phyloP scores from a whole-genome alignment of 2,113 vertebrate genomes.

The Crotalus helleri region DNA sequence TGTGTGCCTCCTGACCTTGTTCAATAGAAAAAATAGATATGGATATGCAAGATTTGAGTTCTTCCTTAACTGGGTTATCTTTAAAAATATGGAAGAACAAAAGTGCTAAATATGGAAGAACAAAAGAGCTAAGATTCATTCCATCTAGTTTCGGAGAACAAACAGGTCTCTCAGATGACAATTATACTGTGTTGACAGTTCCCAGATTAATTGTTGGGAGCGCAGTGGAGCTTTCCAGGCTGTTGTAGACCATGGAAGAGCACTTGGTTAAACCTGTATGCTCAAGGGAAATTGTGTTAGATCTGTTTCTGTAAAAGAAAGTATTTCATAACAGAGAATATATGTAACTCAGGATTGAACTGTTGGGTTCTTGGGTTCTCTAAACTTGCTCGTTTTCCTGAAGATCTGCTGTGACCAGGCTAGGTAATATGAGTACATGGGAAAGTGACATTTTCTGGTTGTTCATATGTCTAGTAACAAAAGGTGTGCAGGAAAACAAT shows the following conservation, averaged over 20 bases:
- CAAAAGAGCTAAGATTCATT: background rate
- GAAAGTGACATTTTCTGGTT: background rate
- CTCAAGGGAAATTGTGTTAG: background rate
- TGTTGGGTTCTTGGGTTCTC: background rate
- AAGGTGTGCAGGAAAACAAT: background rate
- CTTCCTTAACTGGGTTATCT: background rate
- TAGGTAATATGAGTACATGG: no score
- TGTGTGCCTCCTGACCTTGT: fast-evolving
- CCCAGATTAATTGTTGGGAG: background rate
- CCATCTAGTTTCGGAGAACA: background rate
- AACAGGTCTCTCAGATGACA: background rate
- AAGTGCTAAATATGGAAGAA: background rate
- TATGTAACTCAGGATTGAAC: background rate
- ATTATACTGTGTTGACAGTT: background rate
- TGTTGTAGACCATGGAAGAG: background rate
- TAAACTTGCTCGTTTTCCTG: background rate
- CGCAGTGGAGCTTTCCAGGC: background rate
- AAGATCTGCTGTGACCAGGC: background rate
- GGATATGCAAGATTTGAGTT: background rate
- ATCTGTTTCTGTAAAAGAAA: background rate
- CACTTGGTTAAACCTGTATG: background rate
- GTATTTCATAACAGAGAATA: background rate
- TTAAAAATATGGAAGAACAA: background rate
- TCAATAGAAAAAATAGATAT: background rate
- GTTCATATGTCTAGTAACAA: background rate